Evolutionary conservation across 2,113 vertebrate species (phyloP), one percentile per base, ranked within the genome.

Genomic region (Lichenostomus cassidix): DNA sequence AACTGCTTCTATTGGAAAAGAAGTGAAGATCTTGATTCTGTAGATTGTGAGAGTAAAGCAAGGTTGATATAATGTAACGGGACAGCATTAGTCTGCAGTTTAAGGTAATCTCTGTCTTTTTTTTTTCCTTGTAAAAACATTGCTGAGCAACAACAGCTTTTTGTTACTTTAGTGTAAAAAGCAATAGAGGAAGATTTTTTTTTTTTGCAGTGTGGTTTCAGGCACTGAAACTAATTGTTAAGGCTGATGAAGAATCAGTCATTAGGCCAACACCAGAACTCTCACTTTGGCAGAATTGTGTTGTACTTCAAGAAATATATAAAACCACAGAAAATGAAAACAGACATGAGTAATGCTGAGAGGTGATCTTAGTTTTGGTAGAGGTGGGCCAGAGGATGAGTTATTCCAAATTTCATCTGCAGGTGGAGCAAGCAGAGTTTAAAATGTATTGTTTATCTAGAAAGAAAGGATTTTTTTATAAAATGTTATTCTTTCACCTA

Each of bases 371-470:
- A 4, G 16, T 46, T 79, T 18, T 5, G 17, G 19, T 77, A 47
- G 56, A 86, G 64, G 31, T 74, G 52, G 12, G 12, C 55, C 21
- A 35, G 56, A 74, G 23, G 3, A 67, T 0, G 4, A 64, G 70
- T 90, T 71, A 85, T 90, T 91, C 92, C 90, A 90, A 13, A n/a
- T 93, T 92, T n/a, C 22, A 76, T 60, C 94, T 96, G 92, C 62
- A 96, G 92, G 76, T 96, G 95, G 82, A 41, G 94, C 85, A 90
- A 94, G 87, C 65, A 68, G 84, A 85, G 60, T 90, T 85, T 60
- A 13, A 73, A 90, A 85, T 68, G 33, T 68, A 31, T 60, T 64
- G 46, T 46, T 1, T 12, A 8, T 39, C 15, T 47, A 44, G 78
- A 41, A 78, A 39, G 68, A 41, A 80, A 52, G 6, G 6, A 52